Evolutionary conservation across 1,140 invertebrate species (phyloP).

Genomic region (Drosophila persimilis): DNA sequence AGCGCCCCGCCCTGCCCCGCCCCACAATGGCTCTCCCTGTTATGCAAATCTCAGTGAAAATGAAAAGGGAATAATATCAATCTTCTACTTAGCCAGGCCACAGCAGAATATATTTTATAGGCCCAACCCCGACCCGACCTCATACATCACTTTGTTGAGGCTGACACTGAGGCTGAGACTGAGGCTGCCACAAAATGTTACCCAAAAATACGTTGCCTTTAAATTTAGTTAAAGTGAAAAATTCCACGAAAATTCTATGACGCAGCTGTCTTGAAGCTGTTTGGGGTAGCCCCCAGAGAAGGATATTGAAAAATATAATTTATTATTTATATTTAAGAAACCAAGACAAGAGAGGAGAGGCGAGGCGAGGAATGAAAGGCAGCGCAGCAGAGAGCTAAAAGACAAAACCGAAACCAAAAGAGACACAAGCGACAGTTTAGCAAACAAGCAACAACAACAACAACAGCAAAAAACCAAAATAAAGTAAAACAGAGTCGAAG

Average conservation of each 20-base stretch:
- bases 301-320: constrained; percentile 41
- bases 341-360: too few relatives aligned
- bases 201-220: constrained; percentile 25
- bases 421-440: constrained; percentile 32
- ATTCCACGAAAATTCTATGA: constrained; percentile 1
- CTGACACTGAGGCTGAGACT: too few relatives aligned
- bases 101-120: constrained; percentile 31
- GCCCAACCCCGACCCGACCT: constrained; percentile 1
- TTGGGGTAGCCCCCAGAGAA: constrained; percentile 5
- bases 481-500: constrained; percentile 32
- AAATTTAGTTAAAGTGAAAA: constrained; percentile 13
- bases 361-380: constrained; percentile 1
- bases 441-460: neutral
- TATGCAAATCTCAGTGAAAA: constrained; percentile 60
- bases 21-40: constrained; percentile 40
- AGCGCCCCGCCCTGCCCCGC: neutral
- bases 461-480: constrained; percentile 25
- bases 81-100: constrained; percentile 44
- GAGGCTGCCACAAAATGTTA: neutral
- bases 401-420: neutral
- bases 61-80: constrained; percentile 53
- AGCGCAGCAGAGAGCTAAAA: neutral
- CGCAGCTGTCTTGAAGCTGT: neutral
- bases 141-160: constrained; percentile 24
- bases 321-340: constrained; percentile 59